Base-by-base conservation (phyloP, 2,888 invertebrate genomes). In the Agapostemon virescens region DNA sequence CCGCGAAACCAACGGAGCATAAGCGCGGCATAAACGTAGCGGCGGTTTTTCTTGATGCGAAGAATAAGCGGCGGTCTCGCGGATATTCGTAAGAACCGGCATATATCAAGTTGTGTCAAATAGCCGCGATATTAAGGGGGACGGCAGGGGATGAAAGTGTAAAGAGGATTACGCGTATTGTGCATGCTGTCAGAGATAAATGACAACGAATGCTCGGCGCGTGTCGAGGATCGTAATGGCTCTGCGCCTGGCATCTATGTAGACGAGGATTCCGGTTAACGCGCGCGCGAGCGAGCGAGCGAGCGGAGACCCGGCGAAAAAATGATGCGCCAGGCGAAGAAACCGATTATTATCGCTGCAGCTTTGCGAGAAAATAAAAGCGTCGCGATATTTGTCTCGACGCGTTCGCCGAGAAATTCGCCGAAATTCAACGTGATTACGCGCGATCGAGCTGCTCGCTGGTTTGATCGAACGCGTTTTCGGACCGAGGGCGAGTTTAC, bases 81-180 rank as follows among this genome's bases (percentile, higher is more conserved):
- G 69, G 58, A 33, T 68, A 68, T 52, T 69, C 64, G 68, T 52
- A 68, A 69, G 67, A 38, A 69, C 74, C 70, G 72, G 55, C 70
- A 78, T 78, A 82, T 70, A 79, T 83, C 82, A 75, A 69, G 49
- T 78, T 73, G 80, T 73, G 85, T 83, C 73, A 86, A 85, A 86
- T 81, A 80, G 83, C 71, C 66, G 58, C 73, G 79, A 80, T 79
- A 85, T 86, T 86, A 86, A 83, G 79, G 84, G 71, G 77, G 75
- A 45, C 70, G 79, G 55, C 55, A 55, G 15, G 79, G 71, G 86
- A 84, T 77, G 83, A 73, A 84, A 83, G 80, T 80, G 83, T 69
- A 78, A 84, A 86, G 86, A 82, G 86, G 86, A 86, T 86, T 85
- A 86, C 80, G 75, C 82, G 86, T 82, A 86, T 86, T 86, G 84